phyloP scores from a whole-genome alignment of 2,113 vertebrate genomes.

The Mixornis gularis region DNA sequence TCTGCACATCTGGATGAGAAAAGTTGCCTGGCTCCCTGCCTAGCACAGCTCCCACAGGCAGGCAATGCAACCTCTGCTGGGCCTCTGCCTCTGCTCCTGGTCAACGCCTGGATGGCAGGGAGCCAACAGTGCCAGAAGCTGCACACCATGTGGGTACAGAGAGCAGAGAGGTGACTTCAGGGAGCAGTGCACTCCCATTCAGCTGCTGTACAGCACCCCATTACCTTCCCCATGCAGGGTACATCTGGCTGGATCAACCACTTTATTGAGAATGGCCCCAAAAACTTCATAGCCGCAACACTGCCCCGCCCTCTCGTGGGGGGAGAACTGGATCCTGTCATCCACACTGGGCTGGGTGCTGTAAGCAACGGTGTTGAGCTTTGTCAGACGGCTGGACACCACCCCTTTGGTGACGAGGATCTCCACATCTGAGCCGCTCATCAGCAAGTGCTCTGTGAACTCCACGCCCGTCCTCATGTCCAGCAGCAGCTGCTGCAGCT shows the following conservation, averaged over 20 bases:
- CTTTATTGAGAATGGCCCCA: constrained; percentile 75
- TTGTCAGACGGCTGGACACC: constrained; percentile 75
- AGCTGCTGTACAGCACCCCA: neutral
- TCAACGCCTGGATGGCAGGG: neutral
- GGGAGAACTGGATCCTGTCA: constrained; percentile 75
- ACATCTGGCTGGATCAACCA: constrained; percentile 80
- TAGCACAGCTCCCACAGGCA: neutral
- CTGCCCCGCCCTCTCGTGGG: constrained; percentile 75
- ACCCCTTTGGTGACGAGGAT: constrained; percentile 83
- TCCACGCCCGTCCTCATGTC: constrained; percentile 78
- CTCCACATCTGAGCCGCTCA: constrained; percentile 78
- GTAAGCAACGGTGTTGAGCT: constrained; percentile 68
- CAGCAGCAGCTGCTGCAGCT: constrained; percentile 84
- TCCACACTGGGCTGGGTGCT: constrained; percentile 42
- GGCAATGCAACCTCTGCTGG: neutral
- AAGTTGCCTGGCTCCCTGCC: neutral
- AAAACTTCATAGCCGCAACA: constrained; percentile 82
- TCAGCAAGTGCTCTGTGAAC: constrained; percentile 83
- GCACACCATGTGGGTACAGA: neutral
- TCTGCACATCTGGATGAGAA: neutral
- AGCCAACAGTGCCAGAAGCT: neutral
- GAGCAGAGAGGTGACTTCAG: neutral
- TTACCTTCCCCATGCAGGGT: constrained; percentile 85
- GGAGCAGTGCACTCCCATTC: neutral
- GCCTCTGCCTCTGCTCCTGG: neutral